Percentiles rank a stretch among this genome's conserved stretches.
Evolutionary conservation across 2,113 vertebrate genomes (phyloP).

Genomic region (Crotalus helleri): DNA sequence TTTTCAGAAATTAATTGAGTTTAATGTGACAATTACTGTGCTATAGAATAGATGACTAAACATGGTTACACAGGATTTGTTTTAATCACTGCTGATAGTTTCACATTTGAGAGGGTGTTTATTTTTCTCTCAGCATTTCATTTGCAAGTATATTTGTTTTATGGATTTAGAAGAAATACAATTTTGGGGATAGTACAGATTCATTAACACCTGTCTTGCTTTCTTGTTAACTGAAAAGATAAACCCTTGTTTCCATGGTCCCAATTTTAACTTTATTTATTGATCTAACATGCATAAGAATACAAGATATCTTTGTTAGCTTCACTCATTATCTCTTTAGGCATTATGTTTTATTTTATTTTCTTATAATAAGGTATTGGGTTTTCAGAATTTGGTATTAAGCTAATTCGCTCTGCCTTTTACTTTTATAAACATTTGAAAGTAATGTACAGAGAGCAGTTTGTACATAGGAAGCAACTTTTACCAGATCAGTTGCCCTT

Average conservation of each 20-base stretch:
- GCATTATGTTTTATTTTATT: not conserved
- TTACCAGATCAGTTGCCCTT: not conserved
- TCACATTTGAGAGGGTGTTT: slow-evolving; percentile 37
- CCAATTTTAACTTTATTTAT: slow-evolving; percentile 14
- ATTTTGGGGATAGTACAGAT: slow-evolving; percentile 31
- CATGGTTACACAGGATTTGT: slow-evolving; percentile 2
- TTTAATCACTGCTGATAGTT: slow-evolving; percentile 21
- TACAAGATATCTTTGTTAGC: not conserved
- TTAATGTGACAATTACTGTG: slow-evolving; percentile 44
- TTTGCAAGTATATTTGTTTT: slow-evolving; percentile 44
- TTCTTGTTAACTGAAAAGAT: not conserved
- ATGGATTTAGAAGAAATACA: slow-evolving; percentile 26
- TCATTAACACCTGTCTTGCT: slow-evolving; percentile 23
- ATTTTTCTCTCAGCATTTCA: slow-evolving; percentile 25
- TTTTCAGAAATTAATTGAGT: slow-evolving; percentile 39
- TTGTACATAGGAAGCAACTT: not conserved
- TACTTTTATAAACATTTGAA: not conserved
- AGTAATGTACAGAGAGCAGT: not conserved
- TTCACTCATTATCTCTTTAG: not conserved
- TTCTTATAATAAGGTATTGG: not conserved
- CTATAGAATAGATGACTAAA: slow-evolving; percentile 42
- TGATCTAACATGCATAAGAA: not conserved
- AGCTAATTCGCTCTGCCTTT: no score
- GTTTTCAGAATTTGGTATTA: not conserved
- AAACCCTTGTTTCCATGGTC: not conserved